These are phyloP conservation scores for Synanthedon andrenaeformis DNA, from an alignment of 2,888 invertebrate species.

Conservation along the genomic window DNA sequence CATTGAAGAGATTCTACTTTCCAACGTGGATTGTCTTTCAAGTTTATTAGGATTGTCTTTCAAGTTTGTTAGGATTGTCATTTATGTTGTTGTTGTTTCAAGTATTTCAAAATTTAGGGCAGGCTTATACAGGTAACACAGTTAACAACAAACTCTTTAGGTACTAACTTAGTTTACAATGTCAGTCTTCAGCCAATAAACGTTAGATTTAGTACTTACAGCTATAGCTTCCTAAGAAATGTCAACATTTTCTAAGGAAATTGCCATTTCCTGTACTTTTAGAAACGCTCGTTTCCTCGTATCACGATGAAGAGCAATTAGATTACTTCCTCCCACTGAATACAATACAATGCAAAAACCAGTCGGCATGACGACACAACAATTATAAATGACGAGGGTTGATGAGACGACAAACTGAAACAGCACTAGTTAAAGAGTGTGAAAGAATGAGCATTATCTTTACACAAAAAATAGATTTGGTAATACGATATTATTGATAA, in stretches of 20 bases:
- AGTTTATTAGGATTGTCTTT: no score
- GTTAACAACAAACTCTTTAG: no score
- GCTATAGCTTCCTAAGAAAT: background rate
- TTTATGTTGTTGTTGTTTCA: no score
- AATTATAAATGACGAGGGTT: constrained; percentile 11
- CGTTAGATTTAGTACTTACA: background rate
- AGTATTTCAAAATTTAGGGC: no score
- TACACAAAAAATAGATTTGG: no score
- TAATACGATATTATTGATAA: no score
- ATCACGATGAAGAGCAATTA: constrained; percentile 48
- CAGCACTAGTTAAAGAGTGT: background rate
- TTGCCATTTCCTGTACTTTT: constrained; percentile 30
- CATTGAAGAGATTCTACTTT: no score
- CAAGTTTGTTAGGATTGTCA: no score
- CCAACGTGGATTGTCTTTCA: no score
- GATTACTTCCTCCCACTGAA: constrained; percentile 52
- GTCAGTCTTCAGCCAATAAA: background rate
- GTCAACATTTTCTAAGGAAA: background rate
- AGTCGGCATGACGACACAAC: constrained; percentile 21
- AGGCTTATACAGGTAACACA: no score
- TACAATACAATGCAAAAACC: constrained; percentile 55
- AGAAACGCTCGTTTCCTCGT: constrained; percentile 46
- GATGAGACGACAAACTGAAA: constrained; percentile 16
- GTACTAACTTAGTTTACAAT: no score
- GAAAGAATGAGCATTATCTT: background rate